A percentile compares a stretch with the other conserved stretches of the same genome.
Conservation (phyloP, 2,888 invertebrate species). For the Zeuzera pyrina region DNA sequence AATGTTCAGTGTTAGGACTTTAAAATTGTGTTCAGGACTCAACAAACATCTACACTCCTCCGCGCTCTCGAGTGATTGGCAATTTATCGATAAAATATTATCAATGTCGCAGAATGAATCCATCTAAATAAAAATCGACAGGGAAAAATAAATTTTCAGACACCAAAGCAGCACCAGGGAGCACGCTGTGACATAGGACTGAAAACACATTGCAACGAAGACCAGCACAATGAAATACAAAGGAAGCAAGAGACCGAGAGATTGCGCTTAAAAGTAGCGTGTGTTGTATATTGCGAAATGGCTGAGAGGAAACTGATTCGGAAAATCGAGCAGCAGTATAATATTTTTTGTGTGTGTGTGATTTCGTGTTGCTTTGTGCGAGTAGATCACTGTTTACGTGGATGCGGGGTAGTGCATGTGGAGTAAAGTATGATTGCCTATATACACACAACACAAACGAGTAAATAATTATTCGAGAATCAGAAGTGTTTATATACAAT, state of each 20-base stretch:
- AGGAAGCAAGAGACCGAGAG: constrained; percentile 7
- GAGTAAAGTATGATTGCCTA: too few relatives aligned
- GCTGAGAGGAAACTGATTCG: constrained; percentile 14
- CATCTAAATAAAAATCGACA: not conserved
- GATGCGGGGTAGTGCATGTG: too few relatives aligned
- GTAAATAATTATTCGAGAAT: too few relatives aligned
- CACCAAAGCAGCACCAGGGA: constrained; percentile 5
- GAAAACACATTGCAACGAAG: constrained; percentile 5
- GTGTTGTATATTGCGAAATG: constrained; percentile 11
- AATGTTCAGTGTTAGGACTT: constrained; percentile 10
- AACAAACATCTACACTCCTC: too few relatives aligned
- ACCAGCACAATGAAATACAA: constrained; percentile 15
- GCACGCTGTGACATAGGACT: constrained; percentile 12
- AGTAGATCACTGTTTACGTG: too few relatives aligned
- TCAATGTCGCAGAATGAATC: not conserved
- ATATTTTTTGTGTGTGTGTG: too few relatives aligned
- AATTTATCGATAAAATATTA: not conserved
- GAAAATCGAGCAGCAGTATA: too few relatives aligned
- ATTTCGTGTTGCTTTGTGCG: too few relatives aligned
- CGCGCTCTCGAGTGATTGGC: constrained; percentile 1
- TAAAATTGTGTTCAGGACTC: constrained; percentile 7
- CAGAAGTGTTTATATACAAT: too few relatives aligned
- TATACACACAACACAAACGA: too few relatives aligned
- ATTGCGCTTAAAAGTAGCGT: constrained; percentile 6
- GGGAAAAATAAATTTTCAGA: constrained; percentile 3